Percentiles rank a stretch among this genome's conserved stretches.
phyloP scores from a whole-genome alignment of 2,888 invertebrate genomes.

The Agrenia bidenticulata region DNA sequence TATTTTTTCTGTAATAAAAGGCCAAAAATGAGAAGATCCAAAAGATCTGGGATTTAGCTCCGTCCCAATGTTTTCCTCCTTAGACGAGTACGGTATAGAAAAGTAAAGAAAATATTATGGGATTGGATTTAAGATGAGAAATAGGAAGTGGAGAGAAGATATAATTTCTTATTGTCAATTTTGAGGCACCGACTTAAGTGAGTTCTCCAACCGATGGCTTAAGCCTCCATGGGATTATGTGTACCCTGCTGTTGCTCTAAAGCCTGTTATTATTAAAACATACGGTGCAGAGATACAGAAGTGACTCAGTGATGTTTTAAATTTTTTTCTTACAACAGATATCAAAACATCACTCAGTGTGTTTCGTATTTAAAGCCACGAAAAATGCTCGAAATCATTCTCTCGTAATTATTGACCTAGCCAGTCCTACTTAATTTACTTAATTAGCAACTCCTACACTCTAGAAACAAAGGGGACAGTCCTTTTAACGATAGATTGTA shows the following conservation, averaged over 20 bases:
- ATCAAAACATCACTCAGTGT: too few species aligned
- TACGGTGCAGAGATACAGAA: too few species aligned
- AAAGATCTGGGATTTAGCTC: slow-evolving; percentile 13
- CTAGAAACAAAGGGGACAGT: too few species aligned
- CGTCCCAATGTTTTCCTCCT: slow-evolving; percentile 5
- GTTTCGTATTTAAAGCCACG: slow-evolving; percentile 44
- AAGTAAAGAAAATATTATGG: slow-evolving; percentile 22
- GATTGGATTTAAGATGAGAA: slow-evolving; percentile 19
- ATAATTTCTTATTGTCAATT: slow-evolving; percentile 23
- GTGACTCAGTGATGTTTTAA: too few species aligned
- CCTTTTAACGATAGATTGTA: too few species aligned
- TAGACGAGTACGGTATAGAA: background rate
- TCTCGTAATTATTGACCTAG: too few species aligned
- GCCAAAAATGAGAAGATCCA: slow-evolving; percentile 18
- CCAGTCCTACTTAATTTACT: too few species aligned
- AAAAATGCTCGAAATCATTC: too few species aligned
- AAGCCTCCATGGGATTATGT: slow-evolving; percentile 16
- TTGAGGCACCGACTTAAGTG: slow-evolving; percentile 3
- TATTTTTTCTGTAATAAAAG: slow-evolving; percentile 14
- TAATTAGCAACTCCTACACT: too few species aligned
- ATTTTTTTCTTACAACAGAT: too few species aligned
- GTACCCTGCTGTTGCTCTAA: slow-evolving; percentile 11
- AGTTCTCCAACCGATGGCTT: slow-evolving; percentile 9
- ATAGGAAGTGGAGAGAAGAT: slow-evolving; percentile 15
- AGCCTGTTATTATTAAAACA: too few species aligned